Percentiles rank a stretch among this genome's conserved stretches.
phyloP scores from a whole-genome alignment of 2,888 invertebrate species.

The Rhamphomyia laevipes region DNA sequence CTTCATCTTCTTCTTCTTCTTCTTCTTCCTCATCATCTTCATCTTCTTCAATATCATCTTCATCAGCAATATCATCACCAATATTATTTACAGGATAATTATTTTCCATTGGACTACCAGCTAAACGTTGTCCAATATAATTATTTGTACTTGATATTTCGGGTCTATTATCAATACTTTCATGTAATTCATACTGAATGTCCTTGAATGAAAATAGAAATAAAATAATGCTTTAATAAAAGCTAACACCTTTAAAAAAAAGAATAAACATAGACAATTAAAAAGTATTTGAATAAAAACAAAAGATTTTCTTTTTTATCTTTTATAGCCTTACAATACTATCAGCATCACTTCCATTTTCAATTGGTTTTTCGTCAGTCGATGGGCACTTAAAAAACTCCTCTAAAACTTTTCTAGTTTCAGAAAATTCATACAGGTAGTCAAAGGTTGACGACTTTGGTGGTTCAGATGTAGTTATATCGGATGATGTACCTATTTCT shows the following conservation, averaged over 20 bases:
- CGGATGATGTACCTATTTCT: constrained; percentile 37
- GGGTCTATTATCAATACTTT: constrained; percentile 9
- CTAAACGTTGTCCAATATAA: constrained; percentile 15
- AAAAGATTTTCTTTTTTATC: constrained; percentile 1
- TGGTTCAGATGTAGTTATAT: constrained; percentile 33
- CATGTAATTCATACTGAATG: constrained; percentile 17
- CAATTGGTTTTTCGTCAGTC: constrained; percentile 45
- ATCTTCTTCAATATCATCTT: constrained; percentile 20
- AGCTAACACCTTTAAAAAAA: neutral
- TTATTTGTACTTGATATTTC: constrained; percentile 4
- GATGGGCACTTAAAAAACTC: constrained; percentile 81
- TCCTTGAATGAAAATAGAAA: constrained; percentile 13
- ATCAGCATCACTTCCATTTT: constrained; percentile 37
- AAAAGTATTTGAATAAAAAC: constrained; percentile 3
- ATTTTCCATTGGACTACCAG: constrained; percentile 11
- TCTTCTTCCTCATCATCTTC: constrained; percentile 21
- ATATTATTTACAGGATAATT: constrained; percentile 10
- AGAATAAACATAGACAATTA: neutral
- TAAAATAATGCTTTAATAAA: constrained; percentile 1
- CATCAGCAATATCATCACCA: constrained; percentile 25
- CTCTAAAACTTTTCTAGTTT: constrained; percentile 80
- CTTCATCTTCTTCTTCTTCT: constrained; percentile 15
- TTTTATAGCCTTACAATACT: constrained; percentile 30
- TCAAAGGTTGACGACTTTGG: constrained; percentile 58
- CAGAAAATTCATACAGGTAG: constrained; percentile 82